A percentile compares a stretch with the other conserved stretches of the same genome.
phyloP scores from a whole-genome alignment of 2,113 vertebrate genomes.

The human (Homo sapiens) region GRCh38 chr11:30016001-30016500 shows the following conservation, averaged over 20 bases:
- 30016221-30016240: slow-evolving; percentile 54
- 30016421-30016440: slow-evolving; percentile 79
- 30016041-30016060: slow-evolving; percentile 38
- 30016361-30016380: slow-evolving; percentile 68
- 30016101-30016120: slow-evolving; percentile 48
- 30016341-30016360: slow-evolving; percentile 56
- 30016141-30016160: slow-evolving; percentile 61
- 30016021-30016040: not conserved
- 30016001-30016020: not conserved
- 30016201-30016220: slow-evolving; percentile 51
- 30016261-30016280: slow-evolving; percentile 76
- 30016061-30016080: slow-evolving; percentile 58
- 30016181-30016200: slow-evolving; percentile 72
- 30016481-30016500: slow-evolving; percentile 65
- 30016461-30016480: slow-evolving; percentile 70
- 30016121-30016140: slow-evolving; percentile 71
- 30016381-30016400: slow-evolving; percentile 71
- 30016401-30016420: slow-evolving; percentile 74
- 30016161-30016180: slow-evolving; percentile 62
- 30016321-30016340: slow-evolving; percentile 58
- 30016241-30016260: slow-evolving; percentile 54
- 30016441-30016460: slow-evolving; percentile 77
- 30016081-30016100: slow-evolving; percentile 72
- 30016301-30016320: slow-evolving; percentile 60
- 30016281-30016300: slow-evolving; percentile 57